A percentile compares a stretch with the other conserved stretches of the same genome.
Conservation (phyloP, 2,113 vertebrate species). For the Mustela lutreola region DNA sequence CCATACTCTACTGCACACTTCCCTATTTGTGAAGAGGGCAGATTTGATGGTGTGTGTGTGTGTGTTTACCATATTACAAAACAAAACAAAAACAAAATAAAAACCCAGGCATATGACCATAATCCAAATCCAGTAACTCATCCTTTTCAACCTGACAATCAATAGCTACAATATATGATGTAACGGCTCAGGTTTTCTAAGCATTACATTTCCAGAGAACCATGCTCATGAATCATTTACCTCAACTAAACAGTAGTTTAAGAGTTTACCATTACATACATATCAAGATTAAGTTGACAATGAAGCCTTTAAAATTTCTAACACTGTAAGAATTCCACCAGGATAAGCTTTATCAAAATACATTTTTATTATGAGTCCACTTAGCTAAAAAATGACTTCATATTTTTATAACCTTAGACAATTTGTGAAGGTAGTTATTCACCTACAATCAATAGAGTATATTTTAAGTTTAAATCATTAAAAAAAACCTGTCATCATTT, state of each 20-base stretch:
- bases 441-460: not conserved
- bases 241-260: not conserved
- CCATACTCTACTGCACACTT: not conserved
- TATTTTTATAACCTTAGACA: not conserved
- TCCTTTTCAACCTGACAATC: not conserved
- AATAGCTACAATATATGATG: not conserved
- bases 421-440: not conserved
- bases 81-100: not conserved
- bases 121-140: not conserved
- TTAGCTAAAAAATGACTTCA: not conserved
- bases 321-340: not conserved
- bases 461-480: not conserved
- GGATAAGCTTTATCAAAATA: not conserved
- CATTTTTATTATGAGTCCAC: not conserved
- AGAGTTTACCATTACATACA: not conserved
- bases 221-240: not conserved
- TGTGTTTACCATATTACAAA: not conserved
- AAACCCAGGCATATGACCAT: not conserved
- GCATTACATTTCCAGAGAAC: not conserved
- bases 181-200: not conserved
- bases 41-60: not conserved
- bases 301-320: not conserved
- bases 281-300: not conserved
- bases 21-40: not conserved
- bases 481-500: not conserved